A percentile compares a stretch with the other conserved stretches of the same genome.
phyloP scores from a whole-genome alignment of 2,797 vertebrate genomes.

The Phoxinus dragarum region DNA sequence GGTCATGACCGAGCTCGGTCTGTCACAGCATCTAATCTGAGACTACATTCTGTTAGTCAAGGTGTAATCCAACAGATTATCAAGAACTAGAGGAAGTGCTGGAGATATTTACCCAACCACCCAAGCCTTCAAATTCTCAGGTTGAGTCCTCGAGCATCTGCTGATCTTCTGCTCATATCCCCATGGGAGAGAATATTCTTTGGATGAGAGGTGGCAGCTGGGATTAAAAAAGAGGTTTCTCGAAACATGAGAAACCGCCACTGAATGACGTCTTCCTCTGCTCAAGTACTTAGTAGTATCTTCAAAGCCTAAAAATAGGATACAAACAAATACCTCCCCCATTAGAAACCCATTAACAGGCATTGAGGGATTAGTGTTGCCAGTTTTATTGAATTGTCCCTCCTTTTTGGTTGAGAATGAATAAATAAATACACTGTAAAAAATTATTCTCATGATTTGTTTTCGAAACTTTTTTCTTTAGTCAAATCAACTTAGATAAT shows the following conservation, averaged over 20 bases:
- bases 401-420: neutral
- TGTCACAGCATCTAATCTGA: constrained; percentile 48
- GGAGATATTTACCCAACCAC: constrained; percentile 23
- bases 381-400: constrained; percentile 17
- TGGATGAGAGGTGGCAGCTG: neutral
- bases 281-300: constrained; percentile 4
- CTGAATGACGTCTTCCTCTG: constrained; percentile 31
- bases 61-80: constrained; percentile 47
- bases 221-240: constrained; percentile 10
- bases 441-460: too few relatives aligned
- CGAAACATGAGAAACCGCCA: constrained; percentile 13
- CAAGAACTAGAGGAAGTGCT: constrained; percentile 28
- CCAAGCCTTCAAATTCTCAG: constrained; percentile 21
- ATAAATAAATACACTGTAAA: too few relatives aligned
- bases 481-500: too few relatives aligned
- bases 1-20: constrained; percentile 42
- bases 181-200: constrained; percentile 31
- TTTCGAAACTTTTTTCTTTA: too few relatives aligned
- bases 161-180: constrained; percentile 52
- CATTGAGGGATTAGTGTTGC: constrained; percentile 36
- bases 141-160: neutral
- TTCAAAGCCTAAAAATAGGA: neutral
- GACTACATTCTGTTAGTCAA: constrained; percentile 36
- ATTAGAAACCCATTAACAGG: constrained; percentile 36
- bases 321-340: constrained; percentile 41